Evolutionary conservation across 92 coral and sea anemone genomes (phyloP), one percentile per base, ranked within the genome.

Genomic region (Virgularia gustaviana): DNA sequence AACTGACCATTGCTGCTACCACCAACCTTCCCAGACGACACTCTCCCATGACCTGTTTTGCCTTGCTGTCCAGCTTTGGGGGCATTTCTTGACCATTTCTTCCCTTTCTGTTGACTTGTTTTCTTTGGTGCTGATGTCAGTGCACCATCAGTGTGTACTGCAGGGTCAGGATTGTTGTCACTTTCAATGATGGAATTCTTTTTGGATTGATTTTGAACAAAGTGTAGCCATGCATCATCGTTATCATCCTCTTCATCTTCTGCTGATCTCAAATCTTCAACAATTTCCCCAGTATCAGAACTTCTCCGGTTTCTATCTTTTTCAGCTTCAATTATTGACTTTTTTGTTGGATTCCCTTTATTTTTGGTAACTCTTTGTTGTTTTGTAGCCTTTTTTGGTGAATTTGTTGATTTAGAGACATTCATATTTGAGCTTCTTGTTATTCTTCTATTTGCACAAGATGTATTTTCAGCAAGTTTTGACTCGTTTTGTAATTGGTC

Each of bases 251-350:
- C 43, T 12, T 62, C 73, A 28, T 63, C 29, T 23, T 12, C 11
- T n/a, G 34, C 12, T 37, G 57, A 44, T 36, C 72, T 55, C 31
- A 65, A 36, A 22, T 41, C 25, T 2, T 32, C 52, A 6, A 44
- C 34, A 32, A 63, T 72, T 13, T 63, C 47, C 63, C 47, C 67
- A 12, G 57, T 43, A n/a, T n/a, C n/a, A n/a, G n/a, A n/a, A n/a
- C n/a, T n/a, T n/a, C n/a, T n/a, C n/a, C n/a, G n/a, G n/a, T n/a
- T n/a, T n/a, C n/a, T n/a, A n/a, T n/a, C n/a, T n/a, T n/a, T n/a
- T n/a, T n/a, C n/a, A n/a, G n/a, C n/a, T n/a, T n/a, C n/a, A n/a
- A n/a, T n/a, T n/a, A n/a, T n/a, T n/a, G n/a, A n/a, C n/a, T n/a
- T n/a, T n/a, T n/a, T n/a, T 22, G 61, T 19, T 22, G 61, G 24